Base-by-base conservation (phyloP, 2,797 vertebrate species). In the Macroramphosus scolopax region DNA sequence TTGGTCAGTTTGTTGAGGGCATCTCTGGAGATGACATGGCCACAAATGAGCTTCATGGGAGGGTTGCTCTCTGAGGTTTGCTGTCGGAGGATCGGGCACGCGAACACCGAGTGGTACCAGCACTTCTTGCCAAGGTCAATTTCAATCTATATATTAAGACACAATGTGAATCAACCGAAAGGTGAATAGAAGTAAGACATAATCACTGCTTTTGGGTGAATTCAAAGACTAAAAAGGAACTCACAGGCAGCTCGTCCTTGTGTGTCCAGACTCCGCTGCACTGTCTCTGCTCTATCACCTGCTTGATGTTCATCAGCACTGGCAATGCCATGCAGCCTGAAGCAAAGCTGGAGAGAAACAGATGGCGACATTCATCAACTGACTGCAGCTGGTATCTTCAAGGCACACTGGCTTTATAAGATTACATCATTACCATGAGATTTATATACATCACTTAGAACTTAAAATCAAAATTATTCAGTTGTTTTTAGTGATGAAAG, bases 1-100 rank as follows among this genome's bases (percentile, higher is more conserved):
- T 93, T 96, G 50, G 94, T 93, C 68, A 95, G 92, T 80, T 95
- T 96, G 88, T 95, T 96, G 40, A 96, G 92, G n/a, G 94, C 93
- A 12, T 96, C 93, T 81, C 91, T 88, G 69, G 94, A 95, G 80
- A 95, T 95, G 65, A 96, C 92, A 0, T 95, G 93, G 20, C 93
- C 94, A 25, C 93, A 96, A 76, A 94, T 92, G 47, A 96, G 93
- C 75, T 94, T 95, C 91, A 96, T 94, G n/a, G 94, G 94, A 13
- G 93, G 94, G 68, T 95, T 96, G 67, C 92, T 93, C 72, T 95
- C 93, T 0, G 93, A 94, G 0, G 94, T 94, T 80, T 95, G 94
- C 81, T 95, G 93, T 63, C 93, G 87, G 44, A 96, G 90, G 71
- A 96, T 95, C 14, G 93, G 94, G 77, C 93, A 96, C n/a, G 94